These are phyloP conservation scores for Tauraco erythrolophus DNA, from an alignment of 2,113 vertebrate species.

Conservation along the genomic window DNA sequence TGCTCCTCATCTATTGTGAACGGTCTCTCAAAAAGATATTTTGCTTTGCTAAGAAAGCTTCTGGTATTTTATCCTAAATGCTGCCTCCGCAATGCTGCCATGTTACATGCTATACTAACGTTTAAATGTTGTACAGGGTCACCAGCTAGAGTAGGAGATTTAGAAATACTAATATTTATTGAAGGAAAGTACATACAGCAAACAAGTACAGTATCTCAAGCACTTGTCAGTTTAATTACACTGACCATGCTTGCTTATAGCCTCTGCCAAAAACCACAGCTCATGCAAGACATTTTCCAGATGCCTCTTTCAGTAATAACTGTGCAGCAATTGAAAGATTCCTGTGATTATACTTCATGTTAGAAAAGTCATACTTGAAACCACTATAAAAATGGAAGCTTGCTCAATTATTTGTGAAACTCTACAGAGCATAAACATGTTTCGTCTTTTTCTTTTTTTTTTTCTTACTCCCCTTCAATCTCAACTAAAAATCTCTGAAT, in stretches of 20 bases:
- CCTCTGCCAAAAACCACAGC: slow-evolving; percentile 1
- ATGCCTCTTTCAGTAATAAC: slow-evolving; percentile 15
- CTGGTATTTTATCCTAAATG: background rate
- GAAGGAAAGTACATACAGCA: background rate
- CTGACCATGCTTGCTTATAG: background rate
- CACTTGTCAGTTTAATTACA: slow-evolving; percentile 25
- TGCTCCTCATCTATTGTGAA: background rate
- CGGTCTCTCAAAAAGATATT: background rate
- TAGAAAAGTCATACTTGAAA: background rate
- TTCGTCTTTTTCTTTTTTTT: background rate
- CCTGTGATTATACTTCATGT: background rate
- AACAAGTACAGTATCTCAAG: slow-evolving; percentile 10
- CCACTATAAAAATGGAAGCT: background rate
- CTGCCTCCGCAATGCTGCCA: background rate
- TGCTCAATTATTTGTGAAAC: background rate
- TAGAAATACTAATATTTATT: slow-evolving; percentile 8
- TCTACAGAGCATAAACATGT: background rate
- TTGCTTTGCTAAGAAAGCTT: background rate
- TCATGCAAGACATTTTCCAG: slow-evolving; percentile 36
- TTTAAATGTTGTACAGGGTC: background rate
- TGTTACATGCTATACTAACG: background rate
- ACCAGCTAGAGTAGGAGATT: background rate
- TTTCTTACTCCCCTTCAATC: background rate
- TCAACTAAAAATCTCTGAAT: background rate
- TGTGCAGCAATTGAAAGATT: background rate